A percentile compares a stretch with the other conserved stretches of the same genome.
phyloP scores from a whole-genome alignment of 2,888 invertebrate species.

The Amphipyra tragopoginis region DNA sequence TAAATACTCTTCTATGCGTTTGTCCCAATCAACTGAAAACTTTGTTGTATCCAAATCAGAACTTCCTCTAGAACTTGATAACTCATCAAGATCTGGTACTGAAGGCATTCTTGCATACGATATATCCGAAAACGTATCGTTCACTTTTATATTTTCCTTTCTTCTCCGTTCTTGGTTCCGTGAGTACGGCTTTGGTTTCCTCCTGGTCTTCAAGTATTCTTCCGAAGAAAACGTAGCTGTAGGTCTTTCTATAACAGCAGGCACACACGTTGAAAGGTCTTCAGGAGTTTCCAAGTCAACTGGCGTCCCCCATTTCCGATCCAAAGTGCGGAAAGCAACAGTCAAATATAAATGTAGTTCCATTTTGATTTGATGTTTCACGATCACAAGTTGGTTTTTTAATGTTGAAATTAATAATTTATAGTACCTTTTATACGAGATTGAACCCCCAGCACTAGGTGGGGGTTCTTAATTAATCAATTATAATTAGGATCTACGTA shows the following conservation, averaged over 20 bases:
- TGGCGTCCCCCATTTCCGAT: conserved; percentile 75
- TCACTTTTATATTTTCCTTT: conserved; percentile 51
- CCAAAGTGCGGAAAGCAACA: conserved; percentile 73
- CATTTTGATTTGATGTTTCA: conserved; percentile 59
- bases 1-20: conserved; percentile 32
- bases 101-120: conserved; percentile 65
- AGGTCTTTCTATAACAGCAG: conserved; percentile 67
- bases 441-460: conserved; percentile 14
- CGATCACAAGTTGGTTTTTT: neutral
- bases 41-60: conserved; percentile 41
- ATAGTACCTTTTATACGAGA: conserved; percentile 27
- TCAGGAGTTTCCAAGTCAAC: conserved; percentile 70
- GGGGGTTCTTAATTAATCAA: neutral
- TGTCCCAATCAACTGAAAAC: conserved; percentile 31
- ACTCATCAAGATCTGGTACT: conserved; percentile 49
- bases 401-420: conserved; percentile 25
- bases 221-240: conserved; percentile 76
- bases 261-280: conserved; percentile 60
- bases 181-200: conserved; percentile 63
- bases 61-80: conserved; percentile 6
- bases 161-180: conserved; percentile 49
- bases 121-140: conserved; percentile 70
- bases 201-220: conserved; percentile 66
- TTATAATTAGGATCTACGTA: conserved; percentile 3
- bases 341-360: conserved; percentile 77